These are phyloP conservation scores for Actinemys pallida DNA, from an alignment of 2,113 vertebrate species.

Conservation along the genomic window DNA sequence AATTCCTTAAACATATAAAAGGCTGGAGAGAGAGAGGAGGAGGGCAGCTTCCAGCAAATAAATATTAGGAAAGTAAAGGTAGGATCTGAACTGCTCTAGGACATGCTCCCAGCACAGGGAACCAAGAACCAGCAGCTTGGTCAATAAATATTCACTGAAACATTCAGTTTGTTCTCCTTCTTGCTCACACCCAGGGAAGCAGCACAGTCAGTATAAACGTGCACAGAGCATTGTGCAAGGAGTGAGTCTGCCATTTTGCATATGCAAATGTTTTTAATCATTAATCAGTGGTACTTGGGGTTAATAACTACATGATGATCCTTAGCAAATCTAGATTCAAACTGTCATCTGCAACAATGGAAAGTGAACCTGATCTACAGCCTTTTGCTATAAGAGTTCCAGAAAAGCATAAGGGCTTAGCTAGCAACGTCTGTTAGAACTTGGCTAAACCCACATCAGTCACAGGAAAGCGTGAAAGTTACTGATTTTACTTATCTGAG, in stretches of 20 bases:
- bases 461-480: neutral
- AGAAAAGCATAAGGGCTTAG: neutral
- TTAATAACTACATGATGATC: neutral
- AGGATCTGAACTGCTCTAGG: slow-evolving; percentile 30
- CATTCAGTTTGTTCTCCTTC: neutral
- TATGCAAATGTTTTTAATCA: neutral
- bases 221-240: rapidly evolving
- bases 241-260: neutral
- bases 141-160: slow-evolving; percentile 10
- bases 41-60: slow-evolving; percentile 54
- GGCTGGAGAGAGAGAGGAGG: neutral
- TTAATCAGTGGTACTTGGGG: neutral
- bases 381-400: neutral
- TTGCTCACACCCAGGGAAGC: neutral
- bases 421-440: neutral
- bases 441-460: neutral
- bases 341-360: neutral
- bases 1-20: neutral
- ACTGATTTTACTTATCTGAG: neutral
- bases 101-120: slow-evolving; percentile 15
- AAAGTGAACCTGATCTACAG: slow-evolving; percentile 17
- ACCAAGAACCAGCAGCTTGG: neutral
- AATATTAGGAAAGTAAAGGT: slow-evolving; percentile 44
- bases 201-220: neutral
- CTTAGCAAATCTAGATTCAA: neutral